Evolutionary conservation across 2,113 vertebrate species (phyloP), one percentile per base, ranked within the genome.

Genomic region (Oceanites oceanicus): DNA sequence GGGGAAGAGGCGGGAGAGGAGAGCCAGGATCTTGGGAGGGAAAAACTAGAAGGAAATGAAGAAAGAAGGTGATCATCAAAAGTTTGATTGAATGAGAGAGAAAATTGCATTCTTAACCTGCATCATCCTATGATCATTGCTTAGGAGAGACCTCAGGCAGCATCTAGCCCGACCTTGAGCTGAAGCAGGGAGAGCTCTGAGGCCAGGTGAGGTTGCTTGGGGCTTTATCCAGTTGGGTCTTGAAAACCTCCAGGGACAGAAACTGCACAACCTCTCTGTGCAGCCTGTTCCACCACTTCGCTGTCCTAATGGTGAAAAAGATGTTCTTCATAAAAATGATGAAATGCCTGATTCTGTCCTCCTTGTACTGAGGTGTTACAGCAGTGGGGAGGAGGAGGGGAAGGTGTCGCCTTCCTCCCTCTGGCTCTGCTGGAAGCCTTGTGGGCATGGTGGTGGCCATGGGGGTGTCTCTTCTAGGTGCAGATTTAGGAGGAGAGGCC

Each of bases 161-260:
- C n/a, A 84, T 38, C 32, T 67, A 52, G 29, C 38, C 44, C 7
- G 2, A 58, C 74, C 32, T 80, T 1, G 4, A 32, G 67, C 75
- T 53, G 67, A 71, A 66, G 36, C 55, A 74, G 65, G 25, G 85
- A 68, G 30, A 30, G 22, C 44, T 89, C 32, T 47, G 68, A 89
- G 76, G 56, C 65, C 82, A 34, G 55, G 36, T 92, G 47, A 89
- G 26, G 40, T 87, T 53, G 44, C 65, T 10, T 83, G 44, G 18
- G n/a, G 70, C 36, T 77, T 94, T 89, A 55, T 76, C 25, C n/a
- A 42, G n/a, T 62, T 0, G 0, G 13, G 26, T 78, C 50, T 67
- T 94, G 65, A 89, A 92, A 94, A 89, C 55, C n/a, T 94, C 11
- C 23, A 38, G 52, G 63, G 65, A 50, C 77, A 90, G 94, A 81